Percentiles rank a stretch among this genome's conserved stretches.
These are phyloP conservation scores for Luehdorfia chinensis DNA, from an alignment of 1,140 invertebrate genomes.

Conservation along the genomic window DNA sequence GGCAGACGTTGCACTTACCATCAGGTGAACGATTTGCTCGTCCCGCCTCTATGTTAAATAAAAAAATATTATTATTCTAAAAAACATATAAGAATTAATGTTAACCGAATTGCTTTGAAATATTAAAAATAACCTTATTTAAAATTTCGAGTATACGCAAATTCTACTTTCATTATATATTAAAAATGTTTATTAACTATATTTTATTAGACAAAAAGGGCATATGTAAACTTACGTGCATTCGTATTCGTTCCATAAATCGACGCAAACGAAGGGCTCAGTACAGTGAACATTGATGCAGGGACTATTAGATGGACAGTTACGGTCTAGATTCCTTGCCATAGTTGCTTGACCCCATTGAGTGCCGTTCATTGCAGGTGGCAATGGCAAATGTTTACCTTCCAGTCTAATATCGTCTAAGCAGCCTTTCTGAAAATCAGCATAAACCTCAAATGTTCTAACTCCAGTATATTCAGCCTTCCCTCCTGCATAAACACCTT, in stretches of 20 bases:
- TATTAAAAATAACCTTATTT: too few species aligned
- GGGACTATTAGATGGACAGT: conserved; percentile 95
- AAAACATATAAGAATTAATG: too few species aligned
- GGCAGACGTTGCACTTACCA: too few species aligned
- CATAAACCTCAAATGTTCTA: conserved; percentile 94
- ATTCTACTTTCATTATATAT: too few species aligned
- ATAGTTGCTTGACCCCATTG: conserved; percentile 97
- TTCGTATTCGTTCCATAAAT: conserved; percentile 97
- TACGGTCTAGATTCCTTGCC: conserved; percentile 91
- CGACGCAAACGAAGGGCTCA: conserved; percentile 96
- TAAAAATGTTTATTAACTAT: too few species aligned
- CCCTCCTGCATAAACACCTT: conserved; percentile 95
- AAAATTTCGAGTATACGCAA: too few species aligned
- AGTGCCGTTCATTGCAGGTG: conserved; percentile 94
- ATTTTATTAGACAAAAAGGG: too few species aligned
- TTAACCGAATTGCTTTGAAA: too few species aligned
- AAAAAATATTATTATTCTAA: too few species aligned
- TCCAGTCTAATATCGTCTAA: conserved; percentile 86
- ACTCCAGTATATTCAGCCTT: conserved; percentile 97
- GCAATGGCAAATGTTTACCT: conserved; percentile 93
- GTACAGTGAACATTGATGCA: conserved; percentile 94
- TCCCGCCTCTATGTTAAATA: too few species aligned
- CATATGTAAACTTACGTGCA: conserved; percentile 96
- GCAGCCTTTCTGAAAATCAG: conserved; percentile 93
- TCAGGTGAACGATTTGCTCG: too few species aligned